Evolutionary conservation across 2,797 vertebrate species (phyloP).

Genomic region (Hapalemur alaotrensis): DNA sequence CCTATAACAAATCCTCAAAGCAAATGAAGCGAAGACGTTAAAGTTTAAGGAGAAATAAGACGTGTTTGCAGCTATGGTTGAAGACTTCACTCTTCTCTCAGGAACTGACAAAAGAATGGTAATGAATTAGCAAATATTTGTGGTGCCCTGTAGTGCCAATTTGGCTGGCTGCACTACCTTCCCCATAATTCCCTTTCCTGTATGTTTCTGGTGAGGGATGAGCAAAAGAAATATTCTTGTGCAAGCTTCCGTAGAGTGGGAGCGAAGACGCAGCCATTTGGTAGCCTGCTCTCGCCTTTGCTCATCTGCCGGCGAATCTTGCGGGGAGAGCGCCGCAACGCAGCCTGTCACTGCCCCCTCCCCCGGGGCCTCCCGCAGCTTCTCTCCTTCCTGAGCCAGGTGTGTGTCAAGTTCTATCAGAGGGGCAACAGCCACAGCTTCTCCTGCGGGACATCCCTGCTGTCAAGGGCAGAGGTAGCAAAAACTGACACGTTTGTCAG

Average conservation of each 20-base stretch:
- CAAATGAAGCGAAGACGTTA: neutral
- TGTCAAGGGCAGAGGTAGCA: no score
- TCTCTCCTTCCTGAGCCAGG: neutral
- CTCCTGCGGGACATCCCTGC: neutral
- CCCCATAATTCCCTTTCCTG: neutral
- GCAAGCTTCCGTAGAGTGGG: neutral
- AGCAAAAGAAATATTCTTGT: neutral
- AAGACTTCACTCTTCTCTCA: neutral
- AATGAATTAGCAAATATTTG: neutral
- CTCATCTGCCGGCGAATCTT: neutral
- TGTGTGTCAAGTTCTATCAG: neutral
- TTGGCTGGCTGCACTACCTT: neutral
- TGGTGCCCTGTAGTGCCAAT: neutral
- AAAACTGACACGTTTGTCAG: neutral
- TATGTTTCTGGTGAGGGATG: neutral
- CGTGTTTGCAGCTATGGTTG: neutral
- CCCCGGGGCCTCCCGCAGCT: neutral
- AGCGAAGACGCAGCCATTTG: neutral
- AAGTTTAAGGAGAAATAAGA: neutral
- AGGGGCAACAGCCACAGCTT: neutral
- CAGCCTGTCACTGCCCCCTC: neutral
- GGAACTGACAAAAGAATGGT: neutral
- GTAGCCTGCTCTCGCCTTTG: no score
- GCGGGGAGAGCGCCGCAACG: rapidly evolving
- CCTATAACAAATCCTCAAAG: neutral